These are phyloP conservation scores for Aethes cnicana DNA, from an alignment of 2,888 invertebrate species.

Conservation along the genomic window DNA sequence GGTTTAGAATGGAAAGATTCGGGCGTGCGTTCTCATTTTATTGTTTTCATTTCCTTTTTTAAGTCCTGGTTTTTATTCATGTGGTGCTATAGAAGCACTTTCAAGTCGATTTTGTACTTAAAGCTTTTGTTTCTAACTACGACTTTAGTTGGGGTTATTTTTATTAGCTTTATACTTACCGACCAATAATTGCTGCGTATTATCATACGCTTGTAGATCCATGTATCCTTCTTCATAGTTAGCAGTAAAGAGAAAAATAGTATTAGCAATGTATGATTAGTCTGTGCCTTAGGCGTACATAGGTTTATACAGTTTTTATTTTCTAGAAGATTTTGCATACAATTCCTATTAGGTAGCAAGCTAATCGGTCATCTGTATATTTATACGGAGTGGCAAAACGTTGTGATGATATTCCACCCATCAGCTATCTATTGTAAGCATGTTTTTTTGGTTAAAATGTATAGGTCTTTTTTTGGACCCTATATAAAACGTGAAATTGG, in stretches of 20 bases:
- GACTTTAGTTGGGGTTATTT: not conserved
- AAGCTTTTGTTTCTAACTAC: not conserved
- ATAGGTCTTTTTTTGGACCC: no score
- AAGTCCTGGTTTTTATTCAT: constrained; percentile 25
- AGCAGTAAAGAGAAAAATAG: constrained; percentile 25
- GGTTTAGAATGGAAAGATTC: constrained; percentile 45
- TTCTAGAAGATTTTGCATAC: not conserved
- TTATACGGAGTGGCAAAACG: no score
- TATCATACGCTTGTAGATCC: constrained; percentile 71
- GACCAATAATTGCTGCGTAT: constrained; percentile 65
- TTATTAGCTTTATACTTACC: constrained; percentile 51
- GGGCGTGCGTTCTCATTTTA: constrained; percentile 43
- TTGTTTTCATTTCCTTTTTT: constrained; percentile 26
- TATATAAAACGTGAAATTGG: no score
- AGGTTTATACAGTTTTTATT: no score
- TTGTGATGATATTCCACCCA: no score
- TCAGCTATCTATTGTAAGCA: no score
- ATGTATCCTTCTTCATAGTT: constrained; percentile 56
- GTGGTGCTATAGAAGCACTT: constrained; percentile 1
- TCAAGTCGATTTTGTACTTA: constrained; percentile 2
- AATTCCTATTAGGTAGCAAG: no score
- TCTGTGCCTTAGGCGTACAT: no score
- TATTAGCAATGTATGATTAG: not conserved
- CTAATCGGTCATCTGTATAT: no score
- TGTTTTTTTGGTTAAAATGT: no score